phyloP scores from a whole-genome alignment of 2,797 vertebrate genomes.

The Yasuhikotakia modesta region DNA sequence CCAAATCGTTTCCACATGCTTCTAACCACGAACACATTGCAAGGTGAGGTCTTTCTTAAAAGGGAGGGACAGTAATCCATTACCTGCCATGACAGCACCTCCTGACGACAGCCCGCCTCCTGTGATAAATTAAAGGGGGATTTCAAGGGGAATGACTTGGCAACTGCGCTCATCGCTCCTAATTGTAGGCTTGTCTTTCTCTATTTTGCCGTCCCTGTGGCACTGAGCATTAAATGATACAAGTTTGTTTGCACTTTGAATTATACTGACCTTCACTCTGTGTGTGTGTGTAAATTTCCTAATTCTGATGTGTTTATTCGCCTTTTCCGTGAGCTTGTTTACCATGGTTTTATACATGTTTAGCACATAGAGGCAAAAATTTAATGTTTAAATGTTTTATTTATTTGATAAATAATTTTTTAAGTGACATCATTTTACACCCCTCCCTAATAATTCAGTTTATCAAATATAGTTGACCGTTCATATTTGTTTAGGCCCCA shows the following conservation, averaged over 20 bases:
- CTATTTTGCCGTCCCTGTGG: slow-evolving; percentile 11
- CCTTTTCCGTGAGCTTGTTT: neutral
- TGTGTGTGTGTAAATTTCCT: slow-evolving; percentile 1
- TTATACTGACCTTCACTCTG: slow-evolving; percentile 28
- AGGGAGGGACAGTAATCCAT: slow-evolving; percentile 49
- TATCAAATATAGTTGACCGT: too few relatives aligned
- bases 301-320: neutral
- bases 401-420: too few relatives aligned
- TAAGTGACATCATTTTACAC: too few relatives aligned
- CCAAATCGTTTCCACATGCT: slow-evolving; percentile 44
- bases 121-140: slow-evolving; percentile 62
- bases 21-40: slow-evolving; percentile 49
- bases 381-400: too few relatives aligned
- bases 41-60: slow-evolving; percentile 54
- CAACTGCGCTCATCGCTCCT: slow-evolving; percentile 47
- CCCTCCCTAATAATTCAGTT: too few relatives aligned
- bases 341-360: neutral
- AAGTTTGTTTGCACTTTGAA: slow-evolving; percentile 46
- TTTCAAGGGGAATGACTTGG: slow-evolving; percentile 63
- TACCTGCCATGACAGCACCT: slow-evolving; percentile 53
- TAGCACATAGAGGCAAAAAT: too few relatives aligned
- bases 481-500: too few relatives aligned
- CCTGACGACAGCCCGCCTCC: slow-evolving; percentile 39
- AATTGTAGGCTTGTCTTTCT: slow-evolving; percentile 48
- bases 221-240: slow-evolving; percentile 30